phyloP scores from a whole-genome alignment of 2,888 invertebrate species.

The Tricholauxania praeusta region DNA sequence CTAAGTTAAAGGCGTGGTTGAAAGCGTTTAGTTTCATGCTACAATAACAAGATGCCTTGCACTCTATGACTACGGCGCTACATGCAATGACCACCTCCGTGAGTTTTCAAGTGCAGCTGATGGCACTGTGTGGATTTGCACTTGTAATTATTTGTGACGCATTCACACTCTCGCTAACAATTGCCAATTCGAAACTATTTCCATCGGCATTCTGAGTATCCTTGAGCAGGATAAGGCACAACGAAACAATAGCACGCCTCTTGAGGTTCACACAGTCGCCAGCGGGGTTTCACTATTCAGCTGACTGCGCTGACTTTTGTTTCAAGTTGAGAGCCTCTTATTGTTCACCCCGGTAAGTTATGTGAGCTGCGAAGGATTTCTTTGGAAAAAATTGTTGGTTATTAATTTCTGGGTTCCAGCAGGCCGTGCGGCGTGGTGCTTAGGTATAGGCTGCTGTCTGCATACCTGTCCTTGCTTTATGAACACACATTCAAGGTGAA shows the following conservation, averaged over 20 bases:
- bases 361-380: constrained; percentile 26
- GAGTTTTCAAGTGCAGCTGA: too few species aligned
- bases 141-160: neutral
- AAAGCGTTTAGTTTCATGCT: too few species aligned
- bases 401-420: constrained; percentile 22
- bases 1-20: constrained; percentile 24
- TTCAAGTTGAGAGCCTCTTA: constrained; percentile 18
- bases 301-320: constrained; percentile 29
- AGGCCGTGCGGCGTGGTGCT: constrained; percentile 14
- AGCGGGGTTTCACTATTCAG: constrained; percentile 21
- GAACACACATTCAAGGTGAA: neutral
- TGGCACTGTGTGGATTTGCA: neutral
- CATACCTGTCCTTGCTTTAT: constrained; percentile 5
- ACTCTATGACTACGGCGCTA: too few species aligned
- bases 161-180: neutral
- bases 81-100: too few species aligned
- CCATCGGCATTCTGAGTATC: constrained; percentile 15
- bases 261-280: constrained; percentile 41
- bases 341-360: constrained; percentile 25
- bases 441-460: neutral
- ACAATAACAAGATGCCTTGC: too few species aligned
- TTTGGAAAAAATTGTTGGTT: constrained; percentile 23
- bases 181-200: constrained; percentile 50
- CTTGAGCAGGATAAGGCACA: constrained; percentile 39
- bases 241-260: constrained; percentile 49